These are phyloP conservation scores for Crossocerus cetratus DNA, from an alignment of 2,888 invertebrate genomes.

Conservation along the genomic window DNA sequence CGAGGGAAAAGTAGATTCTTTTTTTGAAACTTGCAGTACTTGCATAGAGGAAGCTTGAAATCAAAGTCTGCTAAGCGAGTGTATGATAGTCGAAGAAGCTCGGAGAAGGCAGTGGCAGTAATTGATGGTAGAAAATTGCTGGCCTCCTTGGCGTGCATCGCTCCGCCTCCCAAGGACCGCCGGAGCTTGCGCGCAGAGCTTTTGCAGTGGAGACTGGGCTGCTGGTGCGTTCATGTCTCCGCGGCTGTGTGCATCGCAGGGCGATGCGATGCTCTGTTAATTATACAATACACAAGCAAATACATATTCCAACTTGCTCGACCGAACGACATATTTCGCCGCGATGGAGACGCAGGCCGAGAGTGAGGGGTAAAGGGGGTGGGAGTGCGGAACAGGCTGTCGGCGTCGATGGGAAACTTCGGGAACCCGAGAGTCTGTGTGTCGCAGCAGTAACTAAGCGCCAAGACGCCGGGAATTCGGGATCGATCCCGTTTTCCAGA, in stretches of 20 bases:
- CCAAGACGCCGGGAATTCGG: background rate
- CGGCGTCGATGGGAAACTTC: background rate
- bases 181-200: background rate
- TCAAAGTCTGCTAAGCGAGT: too few species aligned
- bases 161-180: constrained; percentile 13
- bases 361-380: too few species aligned
- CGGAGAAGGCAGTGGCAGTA: background rate
- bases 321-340: background rate
- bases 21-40: too few species aligned
- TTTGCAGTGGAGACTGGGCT: constrained; percentile 6
- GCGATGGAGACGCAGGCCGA: too few species aligned
- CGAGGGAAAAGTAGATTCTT: too few species aligned
- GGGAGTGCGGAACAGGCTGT: too few species aligned
- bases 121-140: constrained; percentile 23
- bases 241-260: background rate
- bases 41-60: too few species aligned
- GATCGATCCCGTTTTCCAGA: too few species aligned
- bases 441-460: background rate
- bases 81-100: too few species aligned
- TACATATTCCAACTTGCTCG: background rate
- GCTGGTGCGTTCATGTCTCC: constrained; percentile 22
- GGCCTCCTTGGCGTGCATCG: constrained; percentile 16
- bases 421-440: background rate
- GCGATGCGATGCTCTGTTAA: constrained; percentile 18
- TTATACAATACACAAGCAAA: constrained; percentile 18